Base-by-base conservation (phyloP, 2,797 vertebrate species). In the Botia kubotai region DNA sequence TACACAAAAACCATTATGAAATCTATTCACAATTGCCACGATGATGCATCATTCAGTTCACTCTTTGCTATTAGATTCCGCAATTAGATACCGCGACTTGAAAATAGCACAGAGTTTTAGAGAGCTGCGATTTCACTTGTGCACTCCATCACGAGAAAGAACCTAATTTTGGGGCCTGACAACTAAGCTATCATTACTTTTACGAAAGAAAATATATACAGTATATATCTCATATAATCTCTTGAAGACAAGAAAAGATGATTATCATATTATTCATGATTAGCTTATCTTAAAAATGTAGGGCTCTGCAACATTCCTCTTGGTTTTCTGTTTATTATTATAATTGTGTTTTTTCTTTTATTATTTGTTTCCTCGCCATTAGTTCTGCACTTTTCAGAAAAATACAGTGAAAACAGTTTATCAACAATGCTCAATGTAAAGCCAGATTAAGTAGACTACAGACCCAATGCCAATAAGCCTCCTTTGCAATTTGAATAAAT, bases 401-500 rank as follows among this genome's bases (percentile, higher is more conserved):
- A 66, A 72, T 57, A 81, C 81, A 80, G 75, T 77, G 58, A 83
- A 83, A 70, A 36, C 58, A 26, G 55, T 76, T 86, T 43, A 76
- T 75, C 53, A 84, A 72, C 68, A 77, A 81, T 66, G 67, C 73
- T 66, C 75, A 83, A 82, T 65, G 75, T 72, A 87, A 90, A 90
- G 90, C 86, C 89, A 91, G 93, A 93, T 93, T 91, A 93, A 90
- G 85, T 88, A 90, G 92, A 93, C 86, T 91, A 88, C 89, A 90
- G 88, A 92, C 92, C 92, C 90, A 92, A 82, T 90, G 90, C 87
- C 91, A 93, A 94, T 90, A 91, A 89, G 90, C 90, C 91, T 93
- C 92, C 92, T 94, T 93, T 89, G 91, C 91, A 92, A 94, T 94
- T 94, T 93, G 89, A 93, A 94, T 93, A 91, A 92, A 94, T 92